Evolutionary conservation across 2,797 vertebrate species (phyloP).

Genomic region (Pelodytes ibericus): DNA sequence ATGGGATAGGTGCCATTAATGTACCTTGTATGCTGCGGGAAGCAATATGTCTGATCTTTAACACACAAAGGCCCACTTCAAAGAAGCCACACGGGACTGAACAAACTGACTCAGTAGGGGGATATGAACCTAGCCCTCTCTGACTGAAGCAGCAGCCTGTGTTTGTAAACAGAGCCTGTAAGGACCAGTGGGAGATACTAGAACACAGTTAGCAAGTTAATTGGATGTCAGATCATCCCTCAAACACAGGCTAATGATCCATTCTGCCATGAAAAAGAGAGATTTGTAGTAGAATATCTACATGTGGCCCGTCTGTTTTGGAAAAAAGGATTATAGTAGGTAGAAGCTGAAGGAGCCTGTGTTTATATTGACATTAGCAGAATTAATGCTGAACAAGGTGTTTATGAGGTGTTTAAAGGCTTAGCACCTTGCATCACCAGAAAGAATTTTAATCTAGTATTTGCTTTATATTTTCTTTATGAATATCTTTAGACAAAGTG

Average conservation of each 20-base stretch:
- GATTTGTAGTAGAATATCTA: conserved; percentile 66
- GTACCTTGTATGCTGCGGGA: conserved; percentile 71
- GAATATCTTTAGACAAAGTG: too few species aligned
- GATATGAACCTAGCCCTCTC: conserved; percentile 65
- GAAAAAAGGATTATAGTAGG: conserved; percentile 65
- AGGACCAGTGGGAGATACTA: conserved; percentile 68
- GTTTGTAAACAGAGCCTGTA: conserved; percentile 80
- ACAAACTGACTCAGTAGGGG: conserved; percentile 75
- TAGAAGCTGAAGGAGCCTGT: conserved; percentile 60
- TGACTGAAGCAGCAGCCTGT: conserved; percentile 72
- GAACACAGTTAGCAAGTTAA: conserved; percentile 80
- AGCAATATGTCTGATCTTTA: conserved; percentile 68
- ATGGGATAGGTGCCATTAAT: conserved; percentile 59
- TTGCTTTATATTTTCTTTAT: neutral
- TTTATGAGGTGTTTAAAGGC: conserved; percentile 22
- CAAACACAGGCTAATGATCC: conserved; percentile 82
- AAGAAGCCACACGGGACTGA: conserved; percentile 69
- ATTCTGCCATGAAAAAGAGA: conserved; percentile 59
- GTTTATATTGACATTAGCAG: conserved; percentile 56
- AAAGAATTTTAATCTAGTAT: neutral
- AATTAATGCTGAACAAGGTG: conserved; percentile 51
- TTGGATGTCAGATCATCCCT: conserved; percentile 81
- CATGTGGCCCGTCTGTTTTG: conserved; percentile 61
- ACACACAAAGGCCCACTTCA: conserved; percentile 74
- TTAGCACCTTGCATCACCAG: neutral